Base-by-base conservation (phyloP, 2,113 vertebrate species). In the Labeo rohita region DNA sequence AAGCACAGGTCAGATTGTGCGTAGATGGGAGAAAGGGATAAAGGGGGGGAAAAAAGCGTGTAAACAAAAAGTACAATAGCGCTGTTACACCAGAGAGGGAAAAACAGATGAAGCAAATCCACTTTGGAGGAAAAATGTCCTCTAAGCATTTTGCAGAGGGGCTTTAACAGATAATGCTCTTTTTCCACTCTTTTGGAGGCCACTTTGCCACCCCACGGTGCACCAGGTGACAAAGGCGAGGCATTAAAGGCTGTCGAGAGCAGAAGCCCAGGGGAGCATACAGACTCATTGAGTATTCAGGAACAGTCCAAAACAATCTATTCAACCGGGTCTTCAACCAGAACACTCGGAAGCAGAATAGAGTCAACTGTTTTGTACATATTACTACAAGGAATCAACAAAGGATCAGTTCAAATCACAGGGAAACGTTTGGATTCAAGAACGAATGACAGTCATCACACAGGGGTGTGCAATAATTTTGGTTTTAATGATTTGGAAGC, bases 101-200 rank as follows among this genome's bases (percentile, higher is more conserved):
- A 87, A 87, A 87, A 83, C 80, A 91, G 70, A 83, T 21, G 61
- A 84, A 87, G 87, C 47, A 80, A 89, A 81, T 86, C 75, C 86
- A 83, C 89, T 90, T 88, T 80, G 76, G 47, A 81, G 79, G 65
- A 68, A 84, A 68, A 66, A 80, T 63, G 82, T 84, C 80, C 88
- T 90, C 84, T 77, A 85, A 77, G 88, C 76, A 91, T 87, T 88
- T 86, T 45, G 56, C 45, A 72, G 83, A 88, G 85, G 84, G 88
- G 84, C 61, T 85, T 92, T 84, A 89, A 79, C 73, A 88, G 83
- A 89, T 89, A 90, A 90, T 11, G 21, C 81, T 61, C 16, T 76
- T 84, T 89, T 73, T 18, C n/a, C 56, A 10, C n/a, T 72, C 72
- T 54, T 70, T 87, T 11, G 49, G 45, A 72, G 75, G 36, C 63